Conservation (phyloP, 2,888 invertebrate species). For the Conchocele bisecta region DNA sequence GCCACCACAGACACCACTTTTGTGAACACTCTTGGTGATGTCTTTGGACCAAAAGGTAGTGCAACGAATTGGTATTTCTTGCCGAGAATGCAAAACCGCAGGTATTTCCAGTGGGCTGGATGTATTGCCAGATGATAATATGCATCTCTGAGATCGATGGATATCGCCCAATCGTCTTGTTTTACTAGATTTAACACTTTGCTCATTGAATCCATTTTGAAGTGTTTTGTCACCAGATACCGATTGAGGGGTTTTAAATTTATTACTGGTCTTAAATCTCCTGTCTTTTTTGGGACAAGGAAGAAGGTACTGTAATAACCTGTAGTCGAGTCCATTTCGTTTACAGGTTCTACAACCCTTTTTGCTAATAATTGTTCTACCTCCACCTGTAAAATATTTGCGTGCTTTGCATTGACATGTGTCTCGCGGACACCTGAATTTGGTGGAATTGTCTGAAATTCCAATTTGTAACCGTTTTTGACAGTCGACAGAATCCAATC, state of each 20-base stretch:
- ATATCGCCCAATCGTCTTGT: conserved; percentile 39
- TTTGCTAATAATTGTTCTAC: conserved; percentile 32
- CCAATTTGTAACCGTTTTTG: conserved; percentile 24
- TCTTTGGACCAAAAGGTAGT: conserved; percentile 26
- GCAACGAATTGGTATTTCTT: conserved; percentile 21
- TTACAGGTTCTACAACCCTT: conserved; percentile 28
- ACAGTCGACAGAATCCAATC: conserved; percentile 28
- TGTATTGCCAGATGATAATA: conserved; percentile 32
- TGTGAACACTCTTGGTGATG: conserved; percentile 24
- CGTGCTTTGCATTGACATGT: background rate
- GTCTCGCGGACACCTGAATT: conserved; percentile 25
- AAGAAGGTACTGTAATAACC: conserved; percentile 51
- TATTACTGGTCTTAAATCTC: conserved; percentile 39
- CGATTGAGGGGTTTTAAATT: conserved; percentile 50
- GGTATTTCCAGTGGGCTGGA: conserved; percentile 27
- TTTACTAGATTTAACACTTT: conserved; percentile 36
- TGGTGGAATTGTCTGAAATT: conserved; percentile 15
- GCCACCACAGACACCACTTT: no score
- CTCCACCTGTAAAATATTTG: conserved; percentile 30
- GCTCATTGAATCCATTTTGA: conserved; percentile 49
- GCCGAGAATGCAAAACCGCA: conserved; percentile 20
- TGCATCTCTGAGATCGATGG: conserved; percentile 33
- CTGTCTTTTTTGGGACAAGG: conserved; percentile 36
- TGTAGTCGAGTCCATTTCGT: conserved; percentile 9
- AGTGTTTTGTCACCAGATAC: conserved; percentile 39